Base-by-base conservation (phyloP, 2,888 invertebrate genomes). In the Epistrophe eligans region DNA sequence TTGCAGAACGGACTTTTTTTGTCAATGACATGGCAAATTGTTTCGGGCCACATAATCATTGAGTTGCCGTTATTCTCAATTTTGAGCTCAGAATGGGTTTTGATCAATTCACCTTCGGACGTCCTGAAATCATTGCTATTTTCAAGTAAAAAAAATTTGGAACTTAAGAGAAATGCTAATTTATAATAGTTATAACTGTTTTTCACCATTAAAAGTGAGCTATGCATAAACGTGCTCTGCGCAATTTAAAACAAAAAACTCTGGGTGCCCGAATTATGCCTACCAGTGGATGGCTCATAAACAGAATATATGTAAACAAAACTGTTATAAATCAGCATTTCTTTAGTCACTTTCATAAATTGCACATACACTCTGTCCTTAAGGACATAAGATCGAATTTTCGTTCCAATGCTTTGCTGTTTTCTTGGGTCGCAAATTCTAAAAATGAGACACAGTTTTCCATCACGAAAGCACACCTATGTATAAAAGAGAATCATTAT, bases 21-120 rank as follows among this genome's bases (percentile, higher is more conserved):
- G 90, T 97, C 95, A 88, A 98, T 98, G 80, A 95, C 94, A 92
- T 98, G 98, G 13, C 96, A 96, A 11, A 98, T 95, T 2, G 97
- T 97, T 90, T 97, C 95, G 0, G 98, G 98, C 98, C 98, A 98
- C 57, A 97, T 94, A 90, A 97, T 96, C 48, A 94, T 91, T 45
- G 96, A 95, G 82, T 91, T 90, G 0, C 95, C 95, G 67, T 95
- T 94, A 83, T 95, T 95, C 91, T 95, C 94, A 85, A 96, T 91
- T 88, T 95, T 94, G 64, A 97, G 93, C 89, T 95, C 95, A 89
- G 95, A 95, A 90, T 97, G 96, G 90, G 95, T 95, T 92, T 97
- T 95, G 7, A 97, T 93, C 40, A 95, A 91, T 91, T 97, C 97
- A 0, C 96, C 96, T 93, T 97, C 97, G 9, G 89, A 89, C 7